A percentile compares a stretch with the other conserved stretches of the same genome.
phyloP scores from a whole-genome alignment of 2,113 vertebrate genomes.

The Corythaeola cristata region DNA sequence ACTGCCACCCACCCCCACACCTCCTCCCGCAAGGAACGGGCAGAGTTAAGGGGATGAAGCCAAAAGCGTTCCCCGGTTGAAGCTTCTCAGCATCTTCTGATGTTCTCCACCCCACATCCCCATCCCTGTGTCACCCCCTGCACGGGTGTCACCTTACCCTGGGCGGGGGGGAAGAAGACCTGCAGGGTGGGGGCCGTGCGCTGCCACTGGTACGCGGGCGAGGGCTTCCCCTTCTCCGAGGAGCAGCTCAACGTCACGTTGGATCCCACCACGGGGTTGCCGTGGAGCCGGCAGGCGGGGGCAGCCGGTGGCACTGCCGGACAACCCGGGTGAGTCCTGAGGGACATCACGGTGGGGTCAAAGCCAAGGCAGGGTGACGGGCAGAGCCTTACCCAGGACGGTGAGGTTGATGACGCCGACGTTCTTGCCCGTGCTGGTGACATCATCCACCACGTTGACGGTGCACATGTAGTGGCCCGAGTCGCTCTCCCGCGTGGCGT shows the following conservation, averaged over 20 bases:
- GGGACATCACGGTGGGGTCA: accelerated
- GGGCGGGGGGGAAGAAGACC: conserved; percentile 83
- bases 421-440: conserved; percentile 54
- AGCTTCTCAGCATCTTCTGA: background rate
- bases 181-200: conserved; percentile 67
- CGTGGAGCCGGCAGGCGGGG: conserved; percentile 81
- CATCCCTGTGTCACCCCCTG: too few species aligned
- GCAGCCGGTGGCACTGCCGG: conserved; percentile 86
- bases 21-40: background rate
- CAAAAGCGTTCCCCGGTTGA: background rate
- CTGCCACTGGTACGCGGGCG: conserved; percentile 85
- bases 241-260: conserved; percentile 88
- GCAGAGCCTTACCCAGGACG: conserved; percentile 78
- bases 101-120: too few species aligned
- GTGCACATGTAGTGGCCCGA: conserved; percentile 84
- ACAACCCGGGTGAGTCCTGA: accelerated
- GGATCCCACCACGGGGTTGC: conserved; percentile 75
- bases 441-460: conserved; percentile 75
- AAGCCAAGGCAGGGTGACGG: too few species aligned
- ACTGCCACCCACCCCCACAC: too few species aligned
- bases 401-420: conserved; percentile 73
- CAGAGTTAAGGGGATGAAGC: background rate
- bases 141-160: conserved; percentile 73
- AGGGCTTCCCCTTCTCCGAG: conserved; percentile 85
- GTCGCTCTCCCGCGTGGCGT: conserved; percentile 82